Evolutionary conservation across 1,140 invertebrate genomes (phyloP), one percentile per base, ranked within the genome.

Genomic region (Solenopsis invicta): DNA sequence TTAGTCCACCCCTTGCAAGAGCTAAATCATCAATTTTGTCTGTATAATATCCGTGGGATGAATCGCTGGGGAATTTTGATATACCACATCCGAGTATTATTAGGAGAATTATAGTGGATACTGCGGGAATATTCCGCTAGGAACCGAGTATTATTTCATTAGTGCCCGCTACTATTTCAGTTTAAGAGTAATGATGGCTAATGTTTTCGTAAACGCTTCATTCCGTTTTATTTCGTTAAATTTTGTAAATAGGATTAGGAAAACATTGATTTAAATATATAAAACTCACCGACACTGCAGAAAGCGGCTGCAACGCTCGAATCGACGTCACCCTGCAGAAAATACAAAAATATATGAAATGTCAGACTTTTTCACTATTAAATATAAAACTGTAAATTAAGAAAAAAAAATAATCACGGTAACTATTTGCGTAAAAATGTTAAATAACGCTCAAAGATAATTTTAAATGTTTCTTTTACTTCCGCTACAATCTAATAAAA

Each of bases 51-150:
- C 67, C 48, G 13, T 37, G 24, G 34, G n/a, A 67, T 54, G n/a
- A 29, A 62, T 18, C 56, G 62, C 34, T 37, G 34, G n/a, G 13
- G 48, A 80, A 80, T 80, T 64, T 66, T 52, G 24, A n/a, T 37
- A 41, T 67, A 67, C 56, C 34, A 29, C n/a, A 45, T 29, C 13
- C n/a, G 37, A 54, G n/a, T 52, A 41, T 37, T 80, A 67, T 24
- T 78, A 66, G 1, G 66, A 18, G 29, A 78, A 66, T 78, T 80
- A 29, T 29, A 80, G 10, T 9, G 24, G 24, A 64, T 48, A 78
- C 45, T 78, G 45, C 12, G n/a, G n/a, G 29, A 56, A 56, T 75
- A 59, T 56, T 74, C 21, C 50, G 50, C 18, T 37, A 21, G 45
- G 50, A 0, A 9, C n/a, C 54, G n/a, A 59, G 34, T 59, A 59